A percentile compares a stretch with the other conserved stretches of the same genome.
These are phyloP conservation scores for Papilio glaucus DNA, from an alignment of 1,140 invertebrate genomes.

Conservation along the genomic window DNA sequence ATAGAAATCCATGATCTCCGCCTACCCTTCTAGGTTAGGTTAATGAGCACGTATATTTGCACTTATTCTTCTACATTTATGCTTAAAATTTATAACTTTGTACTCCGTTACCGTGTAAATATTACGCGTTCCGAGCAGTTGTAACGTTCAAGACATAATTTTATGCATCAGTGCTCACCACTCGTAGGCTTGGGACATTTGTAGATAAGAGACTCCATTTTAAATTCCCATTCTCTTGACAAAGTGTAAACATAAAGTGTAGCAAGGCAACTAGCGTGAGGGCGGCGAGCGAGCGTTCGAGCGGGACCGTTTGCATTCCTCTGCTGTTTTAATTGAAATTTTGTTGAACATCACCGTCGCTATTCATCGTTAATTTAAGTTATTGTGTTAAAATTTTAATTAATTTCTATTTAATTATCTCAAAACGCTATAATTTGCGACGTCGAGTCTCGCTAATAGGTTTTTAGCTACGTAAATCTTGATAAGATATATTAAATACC, in stretches of 20 bases:
- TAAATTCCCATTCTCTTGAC: conserved; percentile 16
- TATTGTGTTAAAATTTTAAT: conserved; percentile 34
- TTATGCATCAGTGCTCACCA: conserved; percentile 8
- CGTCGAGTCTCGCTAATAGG: conserved; percentile 1
- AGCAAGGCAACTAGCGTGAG: neutral
- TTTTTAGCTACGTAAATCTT: conserved; percentile 19
- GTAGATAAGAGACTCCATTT: conserved; percentile 1
- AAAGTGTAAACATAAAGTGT: conserved; percentile 28
- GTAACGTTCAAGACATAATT: conserved; percentile 2
- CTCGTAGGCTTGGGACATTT: neutral
- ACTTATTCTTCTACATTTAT: neutral
- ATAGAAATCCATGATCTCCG: too few relatives aligned
- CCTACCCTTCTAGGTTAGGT: too few relatives aligned
- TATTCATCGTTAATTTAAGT: conserved; percentile 25
- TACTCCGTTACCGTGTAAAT: conserved; percentile 1
- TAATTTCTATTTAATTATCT: conserved; percentile 33
- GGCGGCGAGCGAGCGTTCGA: neutral
- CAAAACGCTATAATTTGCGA: conserved; percentile 22
- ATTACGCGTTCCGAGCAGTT: neutral
- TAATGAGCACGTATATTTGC: too few relatives aligned
- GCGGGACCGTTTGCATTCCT: conserved; percentile 8
- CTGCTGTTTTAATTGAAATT: conserved; percentile 34
- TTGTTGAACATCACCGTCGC: conserved; percentile 20
- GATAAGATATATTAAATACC: neutral
- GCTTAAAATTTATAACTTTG: neutral